These are phyloP conservation scores for Notothenia coriiceps DNA, from an alignment of 2,113 vertebrate species.

Conservation along the genomic window DNA sequence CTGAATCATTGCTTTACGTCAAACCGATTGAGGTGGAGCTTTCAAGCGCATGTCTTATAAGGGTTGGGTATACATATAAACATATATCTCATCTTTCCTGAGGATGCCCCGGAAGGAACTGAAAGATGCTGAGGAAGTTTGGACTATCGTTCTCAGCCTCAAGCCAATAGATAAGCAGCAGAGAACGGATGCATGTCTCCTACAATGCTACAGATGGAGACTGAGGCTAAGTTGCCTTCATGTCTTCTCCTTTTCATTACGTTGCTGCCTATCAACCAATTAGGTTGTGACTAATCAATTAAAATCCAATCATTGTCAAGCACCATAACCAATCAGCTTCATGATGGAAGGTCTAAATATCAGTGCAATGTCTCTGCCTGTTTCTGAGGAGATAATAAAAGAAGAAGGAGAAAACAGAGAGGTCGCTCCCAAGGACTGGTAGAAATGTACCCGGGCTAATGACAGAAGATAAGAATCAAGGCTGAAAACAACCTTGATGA, in stretches of 20 bases:
- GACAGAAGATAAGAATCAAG: constrained; percentile 53
- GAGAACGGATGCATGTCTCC: background rate
- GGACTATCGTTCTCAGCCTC: background rate
- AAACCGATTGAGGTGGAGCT: background rate
- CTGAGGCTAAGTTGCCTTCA: constrained; percentile 21
- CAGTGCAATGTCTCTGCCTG: constrained; percentile 48
- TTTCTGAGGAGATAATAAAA: constrained; percentile 66
- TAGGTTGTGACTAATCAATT: constrained; percentile 81
- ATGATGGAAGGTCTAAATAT: constrained; percentile 63
- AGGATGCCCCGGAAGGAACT: background rate
- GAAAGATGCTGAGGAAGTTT: background rate
- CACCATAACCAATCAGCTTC: constrained; percentile 71
- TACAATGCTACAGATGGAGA: constrained; percentile 5
- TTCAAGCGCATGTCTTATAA: background rate
- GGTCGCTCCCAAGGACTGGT: constrained; percentile 49
- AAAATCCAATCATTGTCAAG: constrained; percentile 79
- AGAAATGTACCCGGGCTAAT: constrained; percentile 41
- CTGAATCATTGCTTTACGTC: too few relatives aligned
- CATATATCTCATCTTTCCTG: background rate
- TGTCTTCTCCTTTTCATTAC: constrained; percentile 61
- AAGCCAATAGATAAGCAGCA: background rate
- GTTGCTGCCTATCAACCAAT: constrained; percentile 67
- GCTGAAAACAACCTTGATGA: constrained; percentile 55
- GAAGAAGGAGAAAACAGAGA: constrained; percentile 29
- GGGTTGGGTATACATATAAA: background rate